Percentiles rank a stretch among this genome's conserved stretches.
Evolutionary conservation across 2,113 vertebrate genomes (phyloP).

Genomic region (Probosciger aterrimus): DNA sequence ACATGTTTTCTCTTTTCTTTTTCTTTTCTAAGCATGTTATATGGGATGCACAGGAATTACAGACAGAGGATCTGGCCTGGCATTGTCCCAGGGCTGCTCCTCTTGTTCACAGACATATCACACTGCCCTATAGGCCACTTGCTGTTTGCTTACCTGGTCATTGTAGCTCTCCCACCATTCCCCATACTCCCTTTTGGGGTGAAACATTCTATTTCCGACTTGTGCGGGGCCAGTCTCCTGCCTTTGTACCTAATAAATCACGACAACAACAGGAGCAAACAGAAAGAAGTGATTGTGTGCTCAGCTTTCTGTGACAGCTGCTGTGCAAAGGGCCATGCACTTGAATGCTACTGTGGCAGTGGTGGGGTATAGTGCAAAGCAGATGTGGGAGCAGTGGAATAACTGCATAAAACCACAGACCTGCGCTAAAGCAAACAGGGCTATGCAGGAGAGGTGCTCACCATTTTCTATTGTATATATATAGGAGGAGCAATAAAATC

Average conservation of each 20-base stretch:
- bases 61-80: slow-evolving; percentile 51
- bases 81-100: slow-evolving; percentile 49
- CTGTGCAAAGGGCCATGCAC: slow-evolving; percentile 39
- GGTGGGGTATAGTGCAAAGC: neutral
- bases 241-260: slow-evolving; percentile 83
- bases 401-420: neutral
- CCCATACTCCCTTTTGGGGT: slow-evolving; percentile 85
- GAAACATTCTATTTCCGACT: slow-evolving; percentile 86
- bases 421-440: neutral
- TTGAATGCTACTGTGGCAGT: neutral
- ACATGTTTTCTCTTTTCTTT: neutral
- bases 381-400: neutral
- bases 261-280: slow-evolving; percentile 83
- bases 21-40: neutral
- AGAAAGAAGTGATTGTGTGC: slow-evolving; percentile 77
- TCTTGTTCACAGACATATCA: slow-evolving; percentile 65
- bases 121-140: slow-evolving; percentile 67
- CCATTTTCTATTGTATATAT: neutral
- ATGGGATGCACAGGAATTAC: slow-evolving; percentile 46
- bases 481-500: neutral
- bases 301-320: slow-evolving; percentile 23
- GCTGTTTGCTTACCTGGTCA: slow-evolving; percentile 81
- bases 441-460: neutral
- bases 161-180: slow-evolving; percentile 83
- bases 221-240: slow-evolving; percentile 81